Percentiles rank a stretch among this genome's conserved stretches.
These are phyloP conservation scores for Cataglyphis albicans DNA, from an alignment of 2,888 invertebrate genomes.

Conservation along the genomic window DNA sequence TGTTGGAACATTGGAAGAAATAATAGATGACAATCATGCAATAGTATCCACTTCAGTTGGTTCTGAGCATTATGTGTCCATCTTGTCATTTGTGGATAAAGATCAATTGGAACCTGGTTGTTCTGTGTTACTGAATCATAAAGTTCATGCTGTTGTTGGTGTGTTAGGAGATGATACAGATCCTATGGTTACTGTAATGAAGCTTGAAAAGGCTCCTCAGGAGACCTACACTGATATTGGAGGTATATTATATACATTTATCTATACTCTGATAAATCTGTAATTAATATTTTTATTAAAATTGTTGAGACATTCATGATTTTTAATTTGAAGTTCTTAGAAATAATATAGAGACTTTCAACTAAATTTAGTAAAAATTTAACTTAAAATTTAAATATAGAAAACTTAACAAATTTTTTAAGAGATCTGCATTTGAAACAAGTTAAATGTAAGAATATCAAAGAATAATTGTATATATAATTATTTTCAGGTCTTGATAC, in stretches of 20 bases:
- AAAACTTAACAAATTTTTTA: neutral
- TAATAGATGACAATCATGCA: constrained; percentile 99
- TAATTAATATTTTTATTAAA: neutral
- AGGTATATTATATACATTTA: constrained; percentile 85
- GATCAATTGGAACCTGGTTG: constrained; percentile 99
- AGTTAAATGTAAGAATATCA: neutral
- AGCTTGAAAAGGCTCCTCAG: constrained; percentile 99
- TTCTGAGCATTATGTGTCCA: constrained; percentile 99
- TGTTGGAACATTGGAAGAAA: constrained; percentile 99
- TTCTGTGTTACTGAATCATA: constrained; percentile 98
- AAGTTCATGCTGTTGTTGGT: constrained; percentile 99
- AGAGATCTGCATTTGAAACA: neutral
- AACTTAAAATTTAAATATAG: neutral
- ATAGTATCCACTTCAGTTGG: constrained; percentile 99
- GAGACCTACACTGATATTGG: constrained; percentile 99
- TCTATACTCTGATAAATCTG: neutral
- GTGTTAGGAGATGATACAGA: constrained; percentile 99
- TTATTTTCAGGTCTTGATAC: constrained; percentile 91
- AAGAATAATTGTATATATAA: neutral
- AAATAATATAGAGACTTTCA: neutral
- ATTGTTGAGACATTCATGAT: constrained; percentile 1
- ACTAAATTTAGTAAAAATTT: neutral
- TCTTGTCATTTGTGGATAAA: constrained; percentile 99
- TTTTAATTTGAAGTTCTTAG: neutral
- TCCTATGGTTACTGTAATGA: constrained; percentile 99